Percentiles rank a stretch among this genome's conserved stretches.
Evolutionary conservation across 2,888 invertebrate genomes (phyloP).

Genomic region (Aphodius sticticus): DNA sequence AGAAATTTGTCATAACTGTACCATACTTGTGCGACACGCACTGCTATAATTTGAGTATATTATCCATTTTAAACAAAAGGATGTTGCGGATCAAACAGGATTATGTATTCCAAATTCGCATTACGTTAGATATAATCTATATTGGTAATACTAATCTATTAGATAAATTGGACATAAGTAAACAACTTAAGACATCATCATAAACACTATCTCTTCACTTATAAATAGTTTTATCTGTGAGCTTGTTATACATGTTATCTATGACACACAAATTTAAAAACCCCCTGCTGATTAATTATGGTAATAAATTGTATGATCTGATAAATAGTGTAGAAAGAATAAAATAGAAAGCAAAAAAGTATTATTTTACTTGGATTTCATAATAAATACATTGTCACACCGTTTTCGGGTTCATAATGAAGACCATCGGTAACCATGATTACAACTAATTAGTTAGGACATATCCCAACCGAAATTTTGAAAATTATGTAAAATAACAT

Average conservation of each 20-base stretch:
- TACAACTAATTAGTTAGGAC: too few relatives aligned
- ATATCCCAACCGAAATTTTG: too few relatives aligned
- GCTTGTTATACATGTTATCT: background rate
- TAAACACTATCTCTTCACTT: background rate
- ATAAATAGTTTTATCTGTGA: background rate
- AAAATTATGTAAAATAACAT: too few relatives aligned
- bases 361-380: background rate
- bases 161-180: background rate
- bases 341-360: background rate
- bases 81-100: background rate
- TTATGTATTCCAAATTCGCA: background rate
- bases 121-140: background rate
- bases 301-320: background rate
- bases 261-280: background rate
- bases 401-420: too few relatives aligned
- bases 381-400: too few relatives aligned
- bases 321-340: background rate
- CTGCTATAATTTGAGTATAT: background rate
- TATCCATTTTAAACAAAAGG: background rate
- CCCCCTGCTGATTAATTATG: background rate
- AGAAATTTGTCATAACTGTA: background rate
- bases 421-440: too few relatives aligned
- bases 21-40: background rate
- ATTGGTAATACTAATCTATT: background rate
- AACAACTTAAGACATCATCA: background rate